phyloP scores from a whole-genome alignment of 2,113 vertebrate species.

The Columba janthina region DNA sequence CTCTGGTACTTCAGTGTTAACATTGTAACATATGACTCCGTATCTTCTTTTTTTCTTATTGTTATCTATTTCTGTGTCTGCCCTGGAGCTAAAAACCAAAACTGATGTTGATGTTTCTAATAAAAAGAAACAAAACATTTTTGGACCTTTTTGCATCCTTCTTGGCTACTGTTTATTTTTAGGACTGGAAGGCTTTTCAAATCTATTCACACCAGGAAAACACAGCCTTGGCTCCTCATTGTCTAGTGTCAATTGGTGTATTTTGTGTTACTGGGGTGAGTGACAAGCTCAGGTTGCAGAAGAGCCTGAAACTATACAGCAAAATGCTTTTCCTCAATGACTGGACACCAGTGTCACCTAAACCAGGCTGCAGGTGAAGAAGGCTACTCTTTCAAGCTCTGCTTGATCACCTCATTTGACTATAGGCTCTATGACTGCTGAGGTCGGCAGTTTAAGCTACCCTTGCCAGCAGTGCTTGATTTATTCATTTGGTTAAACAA shows the following conservation, averaged over 20 bases:
- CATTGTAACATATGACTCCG: background rate
- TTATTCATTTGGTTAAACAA: background rate
- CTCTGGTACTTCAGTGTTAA: background rate
- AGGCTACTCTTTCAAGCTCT: background rate
- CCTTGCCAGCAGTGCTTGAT: background rate
- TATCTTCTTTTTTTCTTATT: too few relatives aligned
- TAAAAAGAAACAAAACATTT: background rate
- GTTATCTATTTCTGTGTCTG: background rate
- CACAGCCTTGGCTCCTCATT: background rate
- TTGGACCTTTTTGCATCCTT: background rate
- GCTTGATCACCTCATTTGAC: background rate
- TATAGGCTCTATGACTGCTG: background rate
- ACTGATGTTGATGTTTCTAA: background rate
- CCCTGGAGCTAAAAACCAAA: background rate
- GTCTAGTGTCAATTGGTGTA: background rate
- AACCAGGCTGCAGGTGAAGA: background rate
- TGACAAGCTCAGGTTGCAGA: background rate
- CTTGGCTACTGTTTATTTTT: background rate
- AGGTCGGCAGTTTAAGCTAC: background rate
- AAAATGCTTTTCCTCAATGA: background rate
- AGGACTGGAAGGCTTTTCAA: background rate
- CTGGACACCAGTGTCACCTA: background rate
- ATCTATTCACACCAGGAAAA: background rate
- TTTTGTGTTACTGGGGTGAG: background rate
- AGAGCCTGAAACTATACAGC: background rate